Percentiles rank a stretch among this genome's conserved stretches.
Conservation (phyloP, 1,140 invertebrate species). For the Chrysopa pallens region DNA sequence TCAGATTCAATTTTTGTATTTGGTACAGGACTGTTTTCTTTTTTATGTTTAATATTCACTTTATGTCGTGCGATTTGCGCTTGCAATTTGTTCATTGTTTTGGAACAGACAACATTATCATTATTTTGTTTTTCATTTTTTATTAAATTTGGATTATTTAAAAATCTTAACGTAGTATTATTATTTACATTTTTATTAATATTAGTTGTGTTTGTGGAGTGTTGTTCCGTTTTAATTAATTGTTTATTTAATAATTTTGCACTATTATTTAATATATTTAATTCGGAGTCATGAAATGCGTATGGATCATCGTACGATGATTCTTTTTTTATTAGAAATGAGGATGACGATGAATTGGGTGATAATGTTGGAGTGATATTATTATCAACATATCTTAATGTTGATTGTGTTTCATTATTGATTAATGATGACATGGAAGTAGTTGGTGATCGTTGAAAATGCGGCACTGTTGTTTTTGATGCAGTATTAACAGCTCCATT, state of each 20-base stretch:
- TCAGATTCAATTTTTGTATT: neutral
- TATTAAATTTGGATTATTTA: neutral
- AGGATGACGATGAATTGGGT: no score
- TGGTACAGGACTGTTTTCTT: neutral
- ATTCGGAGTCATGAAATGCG: neutral
- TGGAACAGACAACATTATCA: neutral
- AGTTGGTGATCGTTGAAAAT: no score
- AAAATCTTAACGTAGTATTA: neutral
- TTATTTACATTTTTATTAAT: neutral
- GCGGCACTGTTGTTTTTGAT: no score
- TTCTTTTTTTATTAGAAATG: no score
- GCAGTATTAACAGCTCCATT: no score
- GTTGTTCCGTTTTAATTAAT: neutral
- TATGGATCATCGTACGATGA: neutral
- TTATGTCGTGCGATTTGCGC: slow-evolving; percentile 2
- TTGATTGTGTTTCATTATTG: no score
- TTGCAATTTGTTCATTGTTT: slow-evolving; percentile 1
- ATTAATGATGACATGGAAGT: no score
- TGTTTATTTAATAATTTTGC: neutral
- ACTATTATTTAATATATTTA: neutral
- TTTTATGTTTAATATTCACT: slow-evolving; percentile 2
- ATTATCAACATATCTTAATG: no score
- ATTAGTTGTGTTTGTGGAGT: neutral
- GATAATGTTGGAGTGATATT: no score
- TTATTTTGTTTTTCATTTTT: neutral